Evolutionary conservation across 1,140 invertebrate species (phyloP).

Genomic region (Magallana angulata): DNA sequence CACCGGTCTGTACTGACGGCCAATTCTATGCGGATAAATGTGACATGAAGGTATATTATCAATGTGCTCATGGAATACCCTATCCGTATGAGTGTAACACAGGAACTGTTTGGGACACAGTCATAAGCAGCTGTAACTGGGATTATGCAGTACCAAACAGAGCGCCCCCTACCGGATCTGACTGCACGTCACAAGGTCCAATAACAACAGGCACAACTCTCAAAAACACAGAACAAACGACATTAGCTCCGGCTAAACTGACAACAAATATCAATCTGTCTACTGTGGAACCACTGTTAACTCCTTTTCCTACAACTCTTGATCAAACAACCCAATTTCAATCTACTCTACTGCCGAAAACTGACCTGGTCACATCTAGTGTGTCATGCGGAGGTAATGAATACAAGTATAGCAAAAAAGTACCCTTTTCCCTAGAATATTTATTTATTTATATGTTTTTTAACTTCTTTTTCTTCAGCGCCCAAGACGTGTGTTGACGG

Average conservation of each 20-base stretch:
- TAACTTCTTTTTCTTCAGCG: background rate
- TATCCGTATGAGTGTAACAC: constrained; percentile 16
- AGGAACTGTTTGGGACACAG: constrained; percentile 42
- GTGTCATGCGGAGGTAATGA: too few relatives aligned
- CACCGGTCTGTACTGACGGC: constrained; percentile 15
- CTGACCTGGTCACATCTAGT: too few relatives aligned
- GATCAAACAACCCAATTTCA: background rate
- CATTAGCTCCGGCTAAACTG: background rate
- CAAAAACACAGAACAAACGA: background rate
- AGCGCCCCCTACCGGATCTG: background rate
- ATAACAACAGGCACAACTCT: background rate
- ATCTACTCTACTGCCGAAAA: background rate
- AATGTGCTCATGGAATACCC: constrained; percentile 19
- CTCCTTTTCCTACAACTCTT: background rate
- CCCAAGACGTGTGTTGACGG: constrained; percentile 20
- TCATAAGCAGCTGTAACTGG: constrained; percentile 39
- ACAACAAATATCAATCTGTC: too few relatives aligned
- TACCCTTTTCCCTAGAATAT: too few relatives aligned
- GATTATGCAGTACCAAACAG: background rate
- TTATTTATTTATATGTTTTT: too few relatives aligned
- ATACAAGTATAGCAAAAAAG: too few relatives aligned
- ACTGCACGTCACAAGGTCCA: background rate
- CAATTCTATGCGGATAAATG: constrained; percentile 40
- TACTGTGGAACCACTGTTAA: background rate
- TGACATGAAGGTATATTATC: constrained; percentile 25